These are phyloP conservation scores for Laspeyria flexula DNA, from an alignment of 2,888 invertebrate species.

Conservation along the genomic window DNA sequence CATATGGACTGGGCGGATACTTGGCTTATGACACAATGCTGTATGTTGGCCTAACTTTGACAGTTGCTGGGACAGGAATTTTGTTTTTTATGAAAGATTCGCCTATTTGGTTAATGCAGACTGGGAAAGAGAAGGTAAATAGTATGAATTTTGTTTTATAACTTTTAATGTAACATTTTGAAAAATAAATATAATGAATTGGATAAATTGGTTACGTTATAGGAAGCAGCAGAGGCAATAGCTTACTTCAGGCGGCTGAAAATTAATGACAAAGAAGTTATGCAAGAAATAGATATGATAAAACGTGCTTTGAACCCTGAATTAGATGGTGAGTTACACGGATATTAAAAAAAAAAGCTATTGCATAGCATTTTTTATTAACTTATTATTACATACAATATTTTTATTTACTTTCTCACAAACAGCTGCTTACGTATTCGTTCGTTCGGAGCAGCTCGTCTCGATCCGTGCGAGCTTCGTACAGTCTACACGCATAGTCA, in stretches of 20 bases:
- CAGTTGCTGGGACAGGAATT: neutral
- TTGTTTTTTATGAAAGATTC: slow-evolving; percentile 32
- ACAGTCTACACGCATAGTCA: too few relatives aligned
- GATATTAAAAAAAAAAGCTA: too few relatives aligned
- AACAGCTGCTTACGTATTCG: too few relatives aligned
- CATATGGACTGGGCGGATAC: slow-evolving; percentile 34
- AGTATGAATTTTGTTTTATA: neutral
- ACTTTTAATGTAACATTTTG: too few relatives aligned
- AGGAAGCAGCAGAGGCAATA: slow-evolving; percentile 64
- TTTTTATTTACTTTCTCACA: too few relatives aligned
- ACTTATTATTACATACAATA: too few relatives aligned
- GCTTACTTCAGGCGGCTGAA: slow-evolving; percentile 58
- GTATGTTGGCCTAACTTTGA: slow-evolving; percentile 28
- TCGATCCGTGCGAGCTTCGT: too few relatives aligned
- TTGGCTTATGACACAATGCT: slow-evolving; percentile 22
- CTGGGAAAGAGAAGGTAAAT: slow-evolving; percentile 31
- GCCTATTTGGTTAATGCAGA: slow-evolving; percentile 22
- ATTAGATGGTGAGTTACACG: slow-evolving; percentile 27
- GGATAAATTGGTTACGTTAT: too few relatives aligned
- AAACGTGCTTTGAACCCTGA: slow-evolving; percentile 52
- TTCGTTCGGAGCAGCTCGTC: too few relatives aligned
- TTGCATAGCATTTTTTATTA: slow-evolving; percentile 21
- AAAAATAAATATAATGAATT: too few relatives aligned
- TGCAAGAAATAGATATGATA: slow-evolving; percentile 55
- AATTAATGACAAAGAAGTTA: slow-evolving; percentile 53